phyloP scores from a whole-genome alignment of 2,113 vertebrate genomes.

The Bos indicus region DNA sequence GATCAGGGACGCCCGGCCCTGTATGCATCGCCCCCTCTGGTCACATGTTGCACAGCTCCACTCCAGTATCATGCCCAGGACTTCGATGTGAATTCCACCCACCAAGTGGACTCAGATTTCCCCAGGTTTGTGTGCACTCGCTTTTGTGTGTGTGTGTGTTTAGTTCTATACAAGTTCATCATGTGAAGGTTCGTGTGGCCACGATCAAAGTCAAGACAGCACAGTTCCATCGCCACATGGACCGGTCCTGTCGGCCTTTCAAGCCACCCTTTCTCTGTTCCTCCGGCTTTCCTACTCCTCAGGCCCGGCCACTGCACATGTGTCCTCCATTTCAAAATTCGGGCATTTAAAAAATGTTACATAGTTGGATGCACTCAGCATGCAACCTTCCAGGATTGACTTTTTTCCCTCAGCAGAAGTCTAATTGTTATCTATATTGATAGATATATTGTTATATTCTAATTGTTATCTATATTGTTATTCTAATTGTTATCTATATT shows the following conservation, averaged over 20 bases:
- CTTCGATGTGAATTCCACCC: not conserved
- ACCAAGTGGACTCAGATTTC: not conserved
- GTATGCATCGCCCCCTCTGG: not conserved
- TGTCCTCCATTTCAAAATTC: not conserved
- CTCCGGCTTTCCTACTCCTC: not conserved
- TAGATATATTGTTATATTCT: not conserved
- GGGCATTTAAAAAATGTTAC: not conserved
- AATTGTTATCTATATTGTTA: not conserved
- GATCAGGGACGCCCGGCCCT: not conserved
- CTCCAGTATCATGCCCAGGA: not conserved
- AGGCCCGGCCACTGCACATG: too few species aligned
- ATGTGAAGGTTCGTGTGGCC: not conserved
- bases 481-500: not conserved
- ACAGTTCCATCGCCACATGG: not conserved
- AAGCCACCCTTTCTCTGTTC: not conserved
- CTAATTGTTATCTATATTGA: not conserved
- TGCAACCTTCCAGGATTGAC: not conserved
- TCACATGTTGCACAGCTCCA: not conserved
- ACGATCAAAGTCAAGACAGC: not conserved
- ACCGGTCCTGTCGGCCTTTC: not conserved
- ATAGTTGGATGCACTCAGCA: not conserved
- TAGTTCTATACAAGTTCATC: not conserved
- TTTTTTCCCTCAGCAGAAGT: not conserved
- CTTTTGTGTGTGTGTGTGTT: not conserved
- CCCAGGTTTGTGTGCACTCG: not conserved